A percentile compares a stretch with the other conserved stretches of the same genome.
Evolutionary conservation across 2,113 vertebrate genomes (phyloP).

Genomic region (Craseonycteris thonglongyai): DNA sequence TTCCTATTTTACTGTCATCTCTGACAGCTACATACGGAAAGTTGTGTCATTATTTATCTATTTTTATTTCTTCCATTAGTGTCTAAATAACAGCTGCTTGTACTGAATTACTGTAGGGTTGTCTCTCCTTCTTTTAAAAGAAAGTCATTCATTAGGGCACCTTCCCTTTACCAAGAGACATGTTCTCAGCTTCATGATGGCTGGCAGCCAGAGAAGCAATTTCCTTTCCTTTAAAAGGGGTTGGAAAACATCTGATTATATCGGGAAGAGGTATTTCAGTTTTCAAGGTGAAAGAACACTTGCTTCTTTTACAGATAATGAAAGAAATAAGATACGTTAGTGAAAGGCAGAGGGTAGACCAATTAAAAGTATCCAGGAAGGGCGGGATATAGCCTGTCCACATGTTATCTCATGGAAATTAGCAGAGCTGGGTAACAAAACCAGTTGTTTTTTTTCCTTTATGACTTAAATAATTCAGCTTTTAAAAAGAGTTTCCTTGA

Average conservation of each 20-base stretch:
- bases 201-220: slow-evolving; percentile 83
- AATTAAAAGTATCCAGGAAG: slow-evolving; percentile 76
- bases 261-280: slow-evolving; percentile 79
- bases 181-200: slow-evolving; percentile 80
- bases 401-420: slow-evolving; percentile 77
- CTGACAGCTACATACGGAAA: slow-evolving; percentile 38
- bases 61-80: slow-evolving; percentile 61
- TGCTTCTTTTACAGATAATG: slow-evolving; percentile 79
- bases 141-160: slow-evolving; percentile 71
- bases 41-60: slow-evolving; percentile 24
- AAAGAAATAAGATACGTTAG: slow-evolving; percentile 81
- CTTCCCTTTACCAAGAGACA: slow-evolving; percentile 76
- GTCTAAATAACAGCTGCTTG: slow-evolving; percentile 53
- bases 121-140: slow-evolving; percentile 76
- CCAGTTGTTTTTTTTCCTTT: slow-evolving; percentile 69
- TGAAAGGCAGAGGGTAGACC: slow-evolving; percentile 73
- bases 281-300: slow-evolving; percentile 81
- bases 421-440: slow-evolving; percentile 65
- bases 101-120: slow-evolving; percentile 71
- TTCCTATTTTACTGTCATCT: slow-evolving; percentile 3
- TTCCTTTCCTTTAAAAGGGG: slow-evolving; percentile 76
- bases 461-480: slow-evolving; percentile 60
- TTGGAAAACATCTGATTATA: slow-evolving; percentile 76
- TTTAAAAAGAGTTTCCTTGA: slow-evolving; percentile 67
- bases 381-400: slow-evolving; percentile 60